Base-by-base conservation (phyloP, 2,113 vertebrate genomes). In the Crotalus viridis region DNA sequence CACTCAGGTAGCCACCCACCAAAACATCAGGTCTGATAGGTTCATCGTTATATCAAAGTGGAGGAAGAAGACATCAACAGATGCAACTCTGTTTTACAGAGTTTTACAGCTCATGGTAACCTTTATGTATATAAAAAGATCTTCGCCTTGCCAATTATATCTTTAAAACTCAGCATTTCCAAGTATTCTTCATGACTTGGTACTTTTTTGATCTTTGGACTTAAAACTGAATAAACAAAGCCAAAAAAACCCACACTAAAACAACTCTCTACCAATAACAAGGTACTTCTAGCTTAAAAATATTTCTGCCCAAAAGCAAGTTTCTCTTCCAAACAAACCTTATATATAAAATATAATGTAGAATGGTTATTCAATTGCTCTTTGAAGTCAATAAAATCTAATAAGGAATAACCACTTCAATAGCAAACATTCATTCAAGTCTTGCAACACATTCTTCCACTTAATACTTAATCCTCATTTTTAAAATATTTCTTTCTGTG, bases 81-180 rank as follows among this genome's bases (percentile, higher is more conserved):
- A 39, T 39, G 39, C 39, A 39, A 39, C 39, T 39, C 39, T 39
- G 39, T 39, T 39, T 39, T 39, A 39, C 39, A 39, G 39, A 39
- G 39, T 39, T 39, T 39, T 39, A 39, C 39, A 39, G 39, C 2
- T 39, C 5, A 43, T 5, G 6, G 12, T 10, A 28, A 51, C 4
- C 28, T 74, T 3, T 10, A 39, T 21, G 46, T 74, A 22, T 17
- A 54, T 46, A 26, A 61, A 19, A 90, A n/a, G 17, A 74, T 6
- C 33, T 55, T 17, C 12, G 4, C 7, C 1, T 22, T 69, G 39
- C n/a, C 21, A 15, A 90, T 55, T 17, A 9, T n/a, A 55, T 93
- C 61, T 57, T 93, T 90, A 85, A 4, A 87, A 96, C 93, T 95
- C 12, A 94, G 87, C 92, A 89, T 1, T 85, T 6, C 87, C 88